Conservation (phyloP, 2,888 invertebrate species). For the Synergus itoensis region DNA sequence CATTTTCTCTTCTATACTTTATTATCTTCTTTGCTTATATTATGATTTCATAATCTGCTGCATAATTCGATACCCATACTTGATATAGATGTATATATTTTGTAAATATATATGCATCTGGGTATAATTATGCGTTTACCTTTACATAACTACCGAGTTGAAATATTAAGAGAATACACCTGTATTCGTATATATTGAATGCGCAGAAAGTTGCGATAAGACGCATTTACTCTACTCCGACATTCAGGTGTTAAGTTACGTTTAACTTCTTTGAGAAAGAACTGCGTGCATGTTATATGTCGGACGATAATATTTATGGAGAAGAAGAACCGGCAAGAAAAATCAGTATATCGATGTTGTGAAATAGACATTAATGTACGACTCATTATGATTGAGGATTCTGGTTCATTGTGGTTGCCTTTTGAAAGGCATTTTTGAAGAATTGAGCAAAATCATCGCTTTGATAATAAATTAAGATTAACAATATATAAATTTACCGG, state of each 20-base stretch:
- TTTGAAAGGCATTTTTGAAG: no score
- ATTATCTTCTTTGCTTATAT: conserved; percentile 36
- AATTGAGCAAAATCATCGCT: no score
- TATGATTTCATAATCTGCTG: conserved; percentile 47
- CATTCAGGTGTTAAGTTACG: conserved; percentile 43
- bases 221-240: conserved; percentile 53
- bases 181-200: conserved; percentile 44
- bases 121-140: conserved; percentile 10
- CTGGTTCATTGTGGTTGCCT: no score
- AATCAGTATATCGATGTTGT: conserved; percentile 9
- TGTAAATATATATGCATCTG: no score
- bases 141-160: conserved; percentile 31
- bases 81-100: conserved; percentile 13
- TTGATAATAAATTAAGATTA: no score
- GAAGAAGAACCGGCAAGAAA: not conserved
- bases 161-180: conserved; percentile 32
- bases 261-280: conserved; percentile 36
- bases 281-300: conserved; percentile 21
- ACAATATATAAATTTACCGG: no score
- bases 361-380: conserved; percentile 1
- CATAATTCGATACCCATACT: conserved; percentile 28
- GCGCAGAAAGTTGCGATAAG: conserved; percentile 41
- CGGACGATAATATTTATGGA: conserved; percentile 19
- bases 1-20: not conserved
- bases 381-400: not conserved